Conservation (phyloP, 2,888 invertebrate genomes). For the Pegoplata infirma region DNA sequence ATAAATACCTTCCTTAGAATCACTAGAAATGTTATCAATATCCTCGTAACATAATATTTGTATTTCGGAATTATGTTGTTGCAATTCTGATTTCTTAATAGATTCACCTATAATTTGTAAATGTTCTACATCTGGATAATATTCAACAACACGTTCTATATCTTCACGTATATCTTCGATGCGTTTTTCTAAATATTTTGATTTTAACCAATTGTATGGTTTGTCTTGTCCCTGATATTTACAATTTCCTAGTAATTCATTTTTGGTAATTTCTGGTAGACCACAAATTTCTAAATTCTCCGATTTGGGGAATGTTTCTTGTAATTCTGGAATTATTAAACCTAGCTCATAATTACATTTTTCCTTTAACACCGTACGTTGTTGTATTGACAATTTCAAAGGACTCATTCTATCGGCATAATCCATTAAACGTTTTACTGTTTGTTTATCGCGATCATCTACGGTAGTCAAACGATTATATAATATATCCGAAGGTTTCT, state of each 20-base stretch:
- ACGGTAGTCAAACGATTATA: constrained; percentile 67
- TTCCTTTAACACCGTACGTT: constrained; percentile 42
- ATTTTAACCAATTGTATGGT: constrained; percentile 66
- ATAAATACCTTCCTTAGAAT: constrained; percentile 1
- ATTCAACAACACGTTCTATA: constrained; percentile 68
- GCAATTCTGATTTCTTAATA: neutral
- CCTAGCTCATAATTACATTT: constrained; percentile 46
- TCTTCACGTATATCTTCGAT: constrained; percentile 63
- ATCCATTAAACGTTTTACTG: constrained; percentile 69
- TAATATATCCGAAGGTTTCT: constrained; percentile 65
- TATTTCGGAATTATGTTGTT: constrained; percentile 52
- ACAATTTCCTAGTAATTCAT: constrained; percentile 68
- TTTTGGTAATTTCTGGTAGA: constrained; percentile 58
- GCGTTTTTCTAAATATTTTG: constrained; percentile 64
- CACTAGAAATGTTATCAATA: constrained; percentile 65
- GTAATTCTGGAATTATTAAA: constrained; percentile 55
- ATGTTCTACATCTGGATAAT: constrained; percentile 68
- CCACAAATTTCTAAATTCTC: constrained; percentile 72
- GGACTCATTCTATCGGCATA: constrained; percentile 69
- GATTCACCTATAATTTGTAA: constrained; percentile 68
- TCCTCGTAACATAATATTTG: constrained; percentile 30
- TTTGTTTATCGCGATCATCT: constrained; percentile 69
- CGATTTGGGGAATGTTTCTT: constrained; percentile 68
- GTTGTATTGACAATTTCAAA: constrained; percentile 15
- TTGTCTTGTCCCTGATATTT: constrained; percentile 38